Evolutionary conservation across 2,888 invertebrate genomes (phyloP).

Genomic region (Anodontia alba): DNA sequence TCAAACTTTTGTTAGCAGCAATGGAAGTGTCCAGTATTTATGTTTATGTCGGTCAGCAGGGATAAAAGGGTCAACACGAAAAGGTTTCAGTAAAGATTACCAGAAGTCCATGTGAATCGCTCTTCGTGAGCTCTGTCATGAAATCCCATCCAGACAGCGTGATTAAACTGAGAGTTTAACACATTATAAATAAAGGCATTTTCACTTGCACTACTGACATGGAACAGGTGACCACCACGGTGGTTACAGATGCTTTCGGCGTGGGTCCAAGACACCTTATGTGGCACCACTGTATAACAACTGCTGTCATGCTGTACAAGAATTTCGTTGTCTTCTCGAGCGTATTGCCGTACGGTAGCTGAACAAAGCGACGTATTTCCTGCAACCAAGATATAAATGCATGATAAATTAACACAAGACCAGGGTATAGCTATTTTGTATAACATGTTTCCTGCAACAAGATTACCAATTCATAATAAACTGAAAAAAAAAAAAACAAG

Average conservation of each 20-base stretch:
- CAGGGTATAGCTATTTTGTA: neutral
- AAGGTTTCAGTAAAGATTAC: slow-evolving; percentile 4
- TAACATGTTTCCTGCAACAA: neutral
- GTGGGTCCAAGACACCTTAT: slow-evolving; percentile 3
- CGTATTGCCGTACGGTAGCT: neutral
- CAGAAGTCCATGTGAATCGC: slow-evolving; percentile 45
- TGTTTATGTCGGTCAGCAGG: too few relatives aligned
- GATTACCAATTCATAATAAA: too few relatives aligned
- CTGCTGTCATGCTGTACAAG: slow-evolving; percentile 15
- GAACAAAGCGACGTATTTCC: slow-evolving; percentile 13
- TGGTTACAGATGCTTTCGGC: slow-evolving; percentile 25
- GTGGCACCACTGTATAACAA: slow-evolving; percentile 31
- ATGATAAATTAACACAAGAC: neutral
- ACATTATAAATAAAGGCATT: neutral
- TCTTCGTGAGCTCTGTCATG: slow-evolving; percentile 22
- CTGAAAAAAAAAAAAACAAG: too few relatives aligned
- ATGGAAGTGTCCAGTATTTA: too few relatives aligned
- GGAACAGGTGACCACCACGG: slow-evolving; percentile 28
- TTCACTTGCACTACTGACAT: slow-evolving; percentile 9
- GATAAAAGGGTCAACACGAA: too few relatives aligned
- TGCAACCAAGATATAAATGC: neutral
- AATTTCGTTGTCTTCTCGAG: neutral
- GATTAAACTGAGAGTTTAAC: neutral
- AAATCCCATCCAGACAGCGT: slow-evolving; percentile 29
- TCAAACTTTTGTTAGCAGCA: too few relatives aligned